These are phyloP conservation scores for Nycticorax nycticorax DNA, from an alignment of 2,113 vertebrate species.

Conservation along the genomic window DNA sequence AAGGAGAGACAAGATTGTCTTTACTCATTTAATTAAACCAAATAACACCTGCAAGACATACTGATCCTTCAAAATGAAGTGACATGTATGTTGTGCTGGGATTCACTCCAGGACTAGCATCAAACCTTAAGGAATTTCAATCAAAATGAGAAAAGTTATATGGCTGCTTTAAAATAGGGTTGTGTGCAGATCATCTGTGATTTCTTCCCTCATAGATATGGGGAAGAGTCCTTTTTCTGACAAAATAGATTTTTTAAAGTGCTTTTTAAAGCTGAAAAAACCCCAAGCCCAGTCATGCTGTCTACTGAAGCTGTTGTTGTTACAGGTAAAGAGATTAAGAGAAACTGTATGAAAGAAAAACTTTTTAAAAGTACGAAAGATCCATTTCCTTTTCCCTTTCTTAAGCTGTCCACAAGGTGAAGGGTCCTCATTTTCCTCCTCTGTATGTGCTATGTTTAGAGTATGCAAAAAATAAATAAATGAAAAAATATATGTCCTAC, in stretches of 20 bases:
- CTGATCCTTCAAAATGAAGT: background rate
- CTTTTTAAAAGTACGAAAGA: background rate
- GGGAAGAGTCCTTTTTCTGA: background rate
- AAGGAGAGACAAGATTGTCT: background rate
- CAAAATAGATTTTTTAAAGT: background rate
- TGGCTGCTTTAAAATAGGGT: background rate
- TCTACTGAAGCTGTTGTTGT: background rate
- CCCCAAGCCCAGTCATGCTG: background rate
- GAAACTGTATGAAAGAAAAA: background rate
- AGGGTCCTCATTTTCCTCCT: background rate
- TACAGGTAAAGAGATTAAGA: background rate
- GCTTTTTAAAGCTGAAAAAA: background rate
- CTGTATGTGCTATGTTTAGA: background rate
- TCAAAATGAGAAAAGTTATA: background rate
- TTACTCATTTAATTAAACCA: background rate
- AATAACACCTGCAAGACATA: background rate
- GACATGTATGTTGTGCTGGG: background rate
- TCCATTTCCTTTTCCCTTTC: background rate
- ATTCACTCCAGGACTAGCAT: background rate
- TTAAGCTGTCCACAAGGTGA: background rate
- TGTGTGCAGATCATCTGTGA: background rate
- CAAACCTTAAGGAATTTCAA: background rate
- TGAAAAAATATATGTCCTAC: background rate
- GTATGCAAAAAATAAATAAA: background rate
- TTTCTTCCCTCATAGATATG: background rate